Base-by-base conservation (phyloP, 2,888 invertebrate species). In the Morinoia aosen region DNA sequence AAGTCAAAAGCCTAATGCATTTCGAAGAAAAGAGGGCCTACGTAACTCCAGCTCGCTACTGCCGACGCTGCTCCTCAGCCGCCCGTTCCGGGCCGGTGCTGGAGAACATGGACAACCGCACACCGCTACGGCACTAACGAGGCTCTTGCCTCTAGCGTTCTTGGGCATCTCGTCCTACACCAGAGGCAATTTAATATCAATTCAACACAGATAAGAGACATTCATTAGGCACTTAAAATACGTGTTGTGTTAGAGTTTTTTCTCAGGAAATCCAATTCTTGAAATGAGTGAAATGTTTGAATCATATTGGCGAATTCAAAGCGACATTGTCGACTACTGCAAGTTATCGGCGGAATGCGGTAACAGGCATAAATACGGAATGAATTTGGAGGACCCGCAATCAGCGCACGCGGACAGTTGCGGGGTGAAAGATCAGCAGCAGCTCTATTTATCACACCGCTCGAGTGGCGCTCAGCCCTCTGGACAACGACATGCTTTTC, bases 391-490 rank as follows among this genome's bases (percentile, higher is more conserved):
- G 90, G 12, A 19, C 39, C 39, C 14, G 10, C 16, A 39, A 88
- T 88, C 88, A 25, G n/a, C 90, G 12, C 48, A 48, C 48, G 5
- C 40, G 90, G 90, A 90, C 90, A 90, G 12, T 90, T 88, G 19
- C 11, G 91, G 57, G 93, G 93, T 93, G 93, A 93, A 93, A 93
- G 93, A 93, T 93, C 58, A 57, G 57, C 93, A n/a, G 16, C 93
- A 57, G 93, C 39, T 39, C 48, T 57, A 57, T 93, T 57, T 93
- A 93, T 57, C 57, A 93, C 93, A 48, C 93, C 10, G 33, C 48
- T 16, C 48, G 48, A 48, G 33, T 12, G 33, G 19, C 12, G 58
- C 93, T 25, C 19, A n/a, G 12, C 16, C 93, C 40, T 0, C 90
- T 90, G 93, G 57, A 93, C 93, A 93, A 57, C 16, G 40, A 90